Evolutionary conservation across 2,888 invertebrate species (phyloP).

Genomic region (Thyatira batis): DNA sequence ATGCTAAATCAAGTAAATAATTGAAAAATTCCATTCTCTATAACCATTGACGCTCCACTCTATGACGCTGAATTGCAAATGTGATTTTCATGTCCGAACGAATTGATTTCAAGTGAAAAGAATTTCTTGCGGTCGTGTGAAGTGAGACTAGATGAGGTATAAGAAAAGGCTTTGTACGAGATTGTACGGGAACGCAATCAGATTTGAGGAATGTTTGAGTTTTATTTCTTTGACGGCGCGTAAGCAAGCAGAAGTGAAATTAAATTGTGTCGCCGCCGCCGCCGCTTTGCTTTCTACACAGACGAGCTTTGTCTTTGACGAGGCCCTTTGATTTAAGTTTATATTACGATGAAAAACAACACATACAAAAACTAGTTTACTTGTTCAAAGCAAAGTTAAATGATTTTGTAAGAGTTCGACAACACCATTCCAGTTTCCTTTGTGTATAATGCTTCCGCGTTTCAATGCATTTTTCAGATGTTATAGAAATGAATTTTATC

Average conservation of each 20-base stretch:
- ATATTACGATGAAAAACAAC: neutral
- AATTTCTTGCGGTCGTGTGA: slow-evolving; percentile 6
- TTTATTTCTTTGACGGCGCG: slow-evolving; percentile 35
- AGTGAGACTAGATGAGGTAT: neutral
- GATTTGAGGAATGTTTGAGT: slow-evolving; percentile 33
- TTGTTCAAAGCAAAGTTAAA: neutral
- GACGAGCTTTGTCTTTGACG: slow-evolving; percentile 33
- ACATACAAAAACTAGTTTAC: slow-evolving; percentile 1
- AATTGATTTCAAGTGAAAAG: slow-evolving; percentile 16
- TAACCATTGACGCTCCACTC: slow-evolving; percentile 19
- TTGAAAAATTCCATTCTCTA: slow-evolving; percentile 42
- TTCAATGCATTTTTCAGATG: neutral
- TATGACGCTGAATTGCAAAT: slow-evolving; percentile 27
- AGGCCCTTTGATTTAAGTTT: slow-evolving; percentile 29
- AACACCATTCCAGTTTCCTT: neutral
- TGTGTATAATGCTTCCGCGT: neutral
- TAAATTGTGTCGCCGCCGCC: slow-evolving; percentile 40
- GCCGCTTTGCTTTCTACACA: slow-evolving; percentile 34
- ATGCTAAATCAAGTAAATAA: slow-evolving; percentile 49
- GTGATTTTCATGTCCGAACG: slow-evolving; percentile 20
- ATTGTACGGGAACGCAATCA: slow-evolving; percentile 19
- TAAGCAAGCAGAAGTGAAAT: slow-evolving; percentile 44
- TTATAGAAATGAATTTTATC: neutral
- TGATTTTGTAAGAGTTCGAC: neutral
- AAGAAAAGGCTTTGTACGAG: neutral